phyloP scores from a whole-genome alignment of 1,140 invertebrate genomes.

The Mylabris phalerata region DNA sequence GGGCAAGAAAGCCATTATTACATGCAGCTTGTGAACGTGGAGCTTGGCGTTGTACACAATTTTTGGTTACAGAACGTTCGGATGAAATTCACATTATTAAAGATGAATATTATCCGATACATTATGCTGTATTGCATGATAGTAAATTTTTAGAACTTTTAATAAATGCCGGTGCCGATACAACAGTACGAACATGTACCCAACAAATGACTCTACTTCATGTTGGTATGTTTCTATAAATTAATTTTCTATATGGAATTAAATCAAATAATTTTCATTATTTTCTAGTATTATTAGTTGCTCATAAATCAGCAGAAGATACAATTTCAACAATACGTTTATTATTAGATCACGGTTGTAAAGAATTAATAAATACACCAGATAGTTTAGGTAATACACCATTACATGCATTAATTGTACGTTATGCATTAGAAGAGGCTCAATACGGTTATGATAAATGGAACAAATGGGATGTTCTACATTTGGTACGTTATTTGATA shows the following conservation, averaged over 20 bases:
- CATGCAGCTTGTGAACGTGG: slow-evolving; percentile 62
- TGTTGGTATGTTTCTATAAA: slow-evolving; percentile 44
- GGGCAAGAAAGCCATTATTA: slow-evolving; percentile 53
- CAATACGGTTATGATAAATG: slow-evolving; percentile 61
- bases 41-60: slow-evolving; percentile 65
- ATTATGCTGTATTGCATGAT: slow-evolving; percentile 63
- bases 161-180: slow-evolving; percentile 58
- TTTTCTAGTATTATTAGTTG: slow-evolving; percentile 50
- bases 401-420: slow-evolving; percentile 58
- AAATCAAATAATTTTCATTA: background rate
- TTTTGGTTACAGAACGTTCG: slow-evolving; percentile 53
- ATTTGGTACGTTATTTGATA: slow-evolving; percentile 55
- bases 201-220: slow-evolving; percentile 68
- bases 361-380: slow-evolving; percentile 64
- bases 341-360: slow-evolving; percentile 58
- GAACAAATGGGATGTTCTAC: slow-evolving; percentile 67
- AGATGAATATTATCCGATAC: slow-evolving; percentile 71
- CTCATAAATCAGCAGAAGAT: slow-evolving; percentile 62
- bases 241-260: background rate
- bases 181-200: slow-evolving; percentile 61
- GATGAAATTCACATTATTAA: slow-evolving; percentile 68
- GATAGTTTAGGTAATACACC: slow-evolving; percentile 62
- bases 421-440: slow-evolving; percentile 65
- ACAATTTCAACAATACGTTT: slow-evolving; percentile 58
- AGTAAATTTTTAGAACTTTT: slow-evolving; percentile 60